Conservation (phyloP, 2,888 invertebrate species). For the Alloscopus bannaensis region DNA sequence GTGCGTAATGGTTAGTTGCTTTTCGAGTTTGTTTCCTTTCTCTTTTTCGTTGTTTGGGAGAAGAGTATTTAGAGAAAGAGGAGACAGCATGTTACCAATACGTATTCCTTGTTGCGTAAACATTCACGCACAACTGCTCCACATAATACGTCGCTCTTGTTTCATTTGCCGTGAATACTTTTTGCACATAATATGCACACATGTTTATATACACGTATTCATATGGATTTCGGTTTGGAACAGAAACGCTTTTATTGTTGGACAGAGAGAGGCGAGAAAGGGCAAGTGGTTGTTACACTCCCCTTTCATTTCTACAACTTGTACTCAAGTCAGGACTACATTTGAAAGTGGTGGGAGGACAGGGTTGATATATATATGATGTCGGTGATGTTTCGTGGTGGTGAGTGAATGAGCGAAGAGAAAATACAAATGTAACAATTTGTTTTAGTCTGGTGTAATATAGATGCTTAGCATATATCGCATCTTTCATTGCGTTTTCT, state of each 20-base stretch:
- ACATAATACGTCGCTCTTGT: constrained; percentile 39
- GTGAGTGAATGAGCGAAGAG: constrained; percentile 7
- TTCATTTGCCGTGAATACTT: constrained; percentile 28
- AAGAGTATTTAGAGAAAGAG: too few relatives aligned
- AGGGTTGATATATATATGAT: too few relatives aligned
- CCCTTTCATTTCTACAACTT: too few relatives aligned
- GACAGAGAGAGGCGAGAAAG: constrained; percentile 26
- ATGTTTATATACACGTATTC: not conserved
- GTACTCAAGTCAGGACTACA: too few relatives aligned
- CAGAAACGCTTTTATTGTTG: constrained; percentile 56
- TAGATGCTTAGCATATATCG: constrained; percentile 13
- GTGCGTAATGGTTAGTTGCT: constrained; percentile 47
- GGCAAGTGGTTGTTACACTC: too few relatives aligned
- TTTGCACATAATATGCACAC: too few relatives aligned
- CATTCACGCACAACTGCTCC: constrained; percentile 62
- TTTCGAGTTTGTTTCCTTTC: constrained; percentile 16
- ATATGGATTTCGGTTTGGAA: not conserved
- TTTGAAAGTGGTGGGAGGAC: constrained; percentile 23
- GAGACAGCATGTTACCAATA: constrained; percentile 27
- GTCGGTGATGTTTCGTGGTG: too few relatives aligned
- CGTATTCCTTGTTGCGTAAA: constrained; percentile 60
- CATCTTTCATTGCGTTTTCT: constrained; percentile 42
- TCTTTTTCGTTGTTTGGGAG: not conserved
- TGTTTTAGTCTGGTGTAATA: constrained; percentile 6
- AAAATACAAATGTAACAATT: constrained; percentile 32